Evolutionary conservation across 2,797 vertebrate species (phyloP), one percentile per base, ranked within the genome.

Genomic region (Helarctos malayanus): DNA sequence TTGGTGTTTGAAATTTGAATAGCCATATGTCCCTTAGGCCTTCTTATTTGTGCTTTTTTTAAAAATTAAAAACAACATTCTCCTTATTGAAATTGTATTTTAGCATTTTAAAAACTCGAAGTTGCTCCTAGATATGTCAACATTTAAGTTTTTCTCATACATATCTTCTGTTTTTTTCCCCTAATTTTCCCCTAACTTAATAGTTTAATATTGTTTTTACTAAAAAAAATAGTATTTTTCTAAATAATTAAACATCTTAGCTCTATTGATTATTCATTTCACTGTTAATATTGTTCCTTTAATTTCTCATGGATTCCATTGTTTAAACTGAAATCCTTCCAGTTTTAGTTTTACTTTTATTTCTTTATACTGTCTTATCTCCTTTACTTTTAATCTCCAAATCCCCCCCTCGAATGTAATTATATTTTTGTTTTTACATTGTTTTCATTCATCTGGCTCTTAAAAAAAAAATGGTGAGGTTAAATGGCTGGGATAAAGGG

Each of bases 181-280:
- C 49, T 91, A 71, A 10, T 27, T 41, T 61, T 9, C 0, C 45
- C 61, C 69, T 19, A 56, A 14, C 2, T 80, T 85, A 87, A 82
- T 41, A 16, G 21, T 21, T 93, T 71, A 52, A 65, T 52, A 27
- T 14, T 63, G 29, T 47, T 80, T 41, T 73, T 79, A 80, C 29
- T 45, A 18, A 80, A 75, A 75, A 84, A 82, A 95, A 29, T 18
- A 80, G 3, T 52, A 73, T 3, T 89, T 84, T 75, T 35, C 82
- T 69, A 85, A 25, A 84, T 69, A 78, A 52, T 89, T 92, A 91
- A 80, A 92, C 8, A 79, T 14, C 5, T 90, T 86, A 93, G 21
- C 10, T 91, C 11, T 54, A 85, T 54, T 71, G 65, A 45, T 83
- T 57, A 32, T 7, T 49, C 32, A 81, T 35, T 68, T 90, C 41